Conservation (phyloP, 2,888 invertebrate genomes). For the Callimorpha dominula region DNA sequence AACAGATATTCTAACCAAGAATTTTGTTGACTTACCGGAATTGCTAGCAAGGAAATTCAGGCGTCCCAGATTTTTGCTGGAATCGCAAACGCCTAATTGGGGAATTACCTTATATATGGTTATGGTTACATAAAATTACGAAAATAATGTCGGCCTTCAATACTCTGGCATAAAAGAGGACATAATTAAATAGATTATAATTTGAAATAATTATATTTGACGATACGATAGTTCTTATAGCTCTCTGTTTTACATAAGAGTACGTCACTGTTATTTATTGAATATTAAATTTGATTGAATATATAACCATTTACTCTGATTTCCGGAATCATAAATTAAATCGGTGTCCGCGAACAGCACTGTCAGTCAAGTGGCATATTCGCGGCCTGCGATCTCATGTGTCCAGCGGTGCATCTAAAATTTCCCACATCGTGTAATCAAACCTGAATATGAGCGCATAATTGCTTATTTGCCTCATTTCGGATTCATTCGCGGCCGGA, state of each 20-base stretch:
- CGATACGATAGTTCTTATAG: neutral
- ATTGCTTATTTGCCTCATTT: conserved; percentile 85
- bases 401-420: conserved; percentile 69
- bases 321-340: conserved; percentile 43
- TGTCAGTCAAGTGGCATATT: conserved; percentile 38
- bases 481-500: conserved; percentile 71
- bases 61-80: neutral
- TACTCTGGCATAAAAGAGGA: neutral
- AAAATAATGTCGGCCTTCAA: neutral
- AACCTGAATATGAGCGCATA: conserved; percentile 77
- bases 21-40: neutral
- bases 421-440: conserved; percentile 75
- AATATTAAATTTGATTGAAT: neutral
- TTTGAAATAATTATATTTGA: no score
- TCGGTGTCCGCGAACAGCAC: conserved; percentile 34
- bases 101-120: neutral
- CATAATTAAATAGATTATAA: no score
- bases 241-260: neutral
- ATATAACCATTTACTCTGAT: conserved; percentile 27
- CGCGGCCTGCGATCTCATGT: conserved; percentile 40
- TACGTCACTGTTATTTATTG: neutral
- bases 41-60: neutral
- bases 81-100: neutral
- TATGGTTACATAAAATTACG: neutral
- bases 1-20: neutral